Conservation (phyloP, 2,797 vertebrate genomes). For the Spea hammondii region DNA sequence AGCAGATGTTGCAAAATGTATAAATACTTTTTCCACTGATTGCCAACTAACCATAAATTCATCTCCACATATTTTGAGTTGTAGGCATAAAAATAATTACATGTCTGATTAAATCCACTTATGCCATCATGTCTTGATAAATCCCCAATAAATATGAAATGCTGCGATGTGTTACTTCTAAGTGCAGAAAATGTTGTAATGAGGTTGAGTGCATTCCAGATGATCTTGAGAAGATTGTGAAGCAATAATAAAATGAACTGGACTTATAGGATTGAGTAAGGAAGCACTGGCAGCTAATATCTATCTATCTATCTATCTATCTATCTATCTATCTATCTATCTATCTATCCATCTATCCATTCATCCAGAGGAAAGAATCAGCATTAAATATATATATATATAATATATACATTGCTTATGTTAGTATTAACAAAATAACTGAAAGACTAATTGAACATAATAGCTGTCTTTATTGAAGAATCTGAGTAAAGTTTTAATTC, state of each 20-base stretch:
- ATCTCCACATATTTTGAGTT: slow-evolving; percentile 65
- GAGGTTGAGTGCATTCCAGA: slow-evolving; percentile 50
- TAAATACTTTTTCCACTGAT: slow-evolving; percentile 66
- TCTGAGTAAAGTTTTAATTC: too few species aligned
- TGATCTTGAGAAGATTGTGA: slow-evolving; percentile 53
- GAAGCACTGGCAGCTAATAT: not conserved
- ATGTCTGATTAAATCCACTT: slow-evolving; percentile 70
- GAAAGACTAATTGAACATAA: too few species aligned
- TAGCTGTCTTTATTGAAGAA: too few species aligned
- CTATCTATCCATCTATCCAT: not conserved
- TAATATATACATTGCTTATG: too few species aligned
- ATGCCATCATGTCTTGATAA: slow-evolving; percentile 64
- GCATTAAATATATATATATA: too few species aligned
- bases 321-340: not conserved
- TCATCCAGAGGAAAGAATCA: too few species aligned
- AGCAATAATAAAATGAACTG: slow-evolving; percentile 49
- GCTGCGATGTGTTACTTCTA: slow-evolving; percentile 53
- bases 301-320: not conserved
- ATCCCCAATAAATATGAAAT: slow-evolving; percentile 63
- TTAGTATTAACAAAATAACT: too few species aligned
- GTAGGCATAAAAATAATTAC: slow-evolving; percentile 69
- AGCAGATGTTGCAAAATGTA: slow-evolving; percentile 70
- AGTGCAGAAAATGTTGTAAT: slow-evolving; percentile 60
- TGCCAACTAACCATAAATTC: slow-evolving; percentile 71
- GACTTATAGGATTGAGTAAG: slow-evolving; percentile 10